Evolutionary conservation across 2,888 invertebrate genomes (phyloP).

Genomic region (Trichacis sp.): DNA sequence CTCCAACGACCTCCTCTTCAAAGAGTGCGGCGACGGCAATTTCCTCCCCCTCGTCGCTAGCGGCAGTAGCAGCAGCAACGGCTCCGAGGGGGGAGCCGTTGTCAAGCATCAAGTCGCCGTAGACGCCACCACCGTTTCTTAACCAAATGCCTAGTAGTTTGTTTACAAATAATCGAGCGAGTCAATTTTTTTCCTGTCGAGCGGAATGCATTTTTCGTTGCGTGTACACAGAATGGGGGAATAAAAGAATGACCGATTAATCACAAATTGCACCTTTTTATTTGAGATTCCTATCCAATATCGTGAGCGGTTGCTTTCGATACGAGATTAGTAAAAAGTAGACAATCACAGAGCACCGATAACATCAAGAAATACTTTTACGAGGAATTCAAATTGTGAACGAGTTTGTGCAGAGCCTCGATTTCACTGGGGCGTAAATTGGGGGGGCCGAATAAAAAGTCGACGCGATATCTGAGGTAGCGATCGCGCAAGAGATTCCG

Average conservation of each 20-base stretch:
- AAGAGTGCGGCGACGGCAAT: conserved; percentile 52
- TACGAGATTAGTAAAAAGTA: conserved; percentile 50
- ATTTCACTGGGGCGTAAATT: conserved; percentile 71
- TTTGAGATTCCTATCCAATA: conserved; percentile 21
- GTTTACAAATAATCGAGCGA: no score
- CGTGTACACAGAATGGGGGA: no score
- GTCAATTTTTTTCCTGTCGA: no score
- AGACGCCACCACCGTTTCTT: background rate
- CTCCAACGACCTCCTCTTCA: conserved; percentile 50
- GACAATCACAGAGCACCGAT: background rate
- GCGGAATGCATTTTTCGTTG: conserved; percentile 1
- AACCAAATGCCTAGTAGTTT: background rate
- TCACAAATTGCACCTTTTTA: conserved; percentile 26
- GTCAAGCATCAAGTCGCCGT: background rate
- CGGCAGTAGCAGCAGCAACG: no score
- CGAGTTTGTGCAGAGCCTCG: conserved; percentile 67
- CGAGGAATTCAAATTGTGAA: no score
- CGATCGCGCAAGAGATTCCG: conserved; percentile 50
- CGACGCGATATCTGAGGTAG: conserved; percentile 39
- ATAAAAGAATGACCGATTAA: no score
- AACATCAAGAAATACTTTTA: no score
- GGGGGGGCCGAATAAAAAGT: conserved; percentile 73
- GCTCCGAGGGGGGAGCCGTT: no score
- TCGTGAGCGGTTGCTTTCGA: conserved; percentile 50
- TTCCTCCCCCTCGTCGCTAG: no score